phyloP scores from a whole-genome alignment of 2,113 vertebrate species.

The Larimichthys polyactis region DNA sequence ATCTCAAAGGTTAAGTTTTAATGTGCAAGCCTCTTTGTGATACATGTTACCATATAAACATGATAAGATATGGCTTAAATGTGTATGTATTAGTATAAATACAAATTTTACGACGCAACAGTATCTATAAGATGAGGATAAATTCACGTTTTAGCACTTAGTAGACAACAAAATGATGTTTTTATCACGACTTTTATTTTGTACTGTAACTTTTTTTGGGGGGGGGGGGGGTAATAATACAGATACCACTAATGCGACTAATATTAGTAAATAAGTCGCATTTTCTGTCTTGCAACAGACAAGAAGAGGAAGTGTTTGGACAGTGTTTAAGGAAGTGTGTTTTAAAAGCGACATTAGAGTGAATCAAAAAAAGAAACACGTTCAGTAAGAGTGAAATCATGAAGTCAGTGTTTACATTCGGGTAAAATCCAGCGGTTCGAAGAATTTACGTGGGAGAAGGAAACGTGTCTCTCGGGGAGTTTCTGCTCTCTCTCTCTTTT shows the following conservation, averaged over 20 bases:
- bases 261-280: neutral
- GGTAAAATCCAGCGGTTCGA: conserved; percentile 38
- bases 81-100: too few relatives aligned
- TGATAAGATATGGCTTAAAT: neutral
- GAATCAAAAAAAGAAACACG: neutral
- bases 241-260: too few relatives aligned
- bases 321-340: conserved; percentile 7
- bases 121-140: neutral
- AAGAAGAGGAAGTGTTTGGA: neutral
- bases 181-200: neutral
- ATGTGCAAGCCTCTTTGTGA: neutral
- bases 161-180: neutral
- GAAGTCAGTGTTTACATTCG: conserved; percentile 60
- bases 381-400: neutral
- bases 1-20: neutral
- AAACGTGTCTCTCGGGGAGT: conserved; percentile 49
- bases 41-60: neutral
- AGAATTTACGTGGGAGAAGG: conserved; percentile 57
- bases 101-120: too few relatives aligned
- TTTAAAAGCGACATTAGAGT: neutral
- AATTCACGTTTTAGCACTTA: neutral
- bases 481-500: conserved; percentile 21
- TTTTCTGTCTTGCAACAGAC: neutral
- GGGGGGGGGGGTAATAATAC: too few relatives aligned
- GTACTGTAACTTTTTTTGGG: too few relatives aligned